phyloP scores from a whole-genome alignment of 2,113 vertebrate genomes.

The Romanogobio albipinnatus region DNA sequence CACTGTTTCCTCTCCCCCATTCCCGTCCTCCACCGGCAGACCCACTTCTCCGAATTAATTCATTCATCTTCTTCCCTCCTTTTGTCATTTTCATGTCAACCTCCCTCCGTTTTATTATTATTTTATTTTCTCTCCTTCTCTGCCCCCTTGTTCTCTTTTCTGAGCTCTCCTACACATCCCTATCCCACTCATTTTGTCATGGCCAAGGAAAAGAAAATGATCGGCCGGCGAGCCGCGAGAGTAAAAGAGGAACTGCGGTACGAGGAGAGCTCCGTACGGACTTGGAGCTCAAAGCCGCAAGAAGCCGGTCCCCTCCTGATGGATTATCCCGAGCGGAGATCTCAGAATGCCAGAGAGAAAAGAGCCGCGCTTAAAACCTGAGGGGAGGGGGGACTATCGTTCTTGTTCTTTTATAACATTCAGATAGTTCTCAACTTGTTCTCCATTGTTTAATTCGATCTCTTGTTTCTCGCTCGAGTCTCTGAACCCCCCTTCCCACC shows the following conservation, averaged over 20 bases:
- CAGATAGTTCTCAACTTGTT: constrained; percentile 36
- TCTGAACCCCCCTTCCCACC: neutral
- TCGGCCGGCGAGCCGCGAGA: constrained; percentile 41
- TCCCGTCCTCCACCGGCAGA: constrained; percentile 38
- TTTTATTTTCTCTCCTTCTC: constrained; percentile 46
- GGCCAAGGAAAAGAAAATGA: constrained; percentile 55
- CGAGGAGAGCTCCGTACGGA: constrained; percentile 43
- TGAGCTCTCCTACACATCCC: constrained; percentile 44
- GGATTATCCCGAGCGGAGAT: constrained; percentile 54
- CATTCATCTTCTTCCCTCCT: constrained; percentile 48
- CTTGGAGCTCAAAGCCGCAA: neutral
- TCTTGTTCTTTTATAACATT: constrained; percentile 21
- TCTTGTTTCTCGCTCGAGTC: constrained; percentile 10
- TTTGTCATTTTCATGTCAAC: constrained; percentile 51
- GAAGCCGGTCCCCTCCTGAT: constrained; percentile 51
- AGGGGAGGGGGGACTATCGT: constrained; percentile 28
- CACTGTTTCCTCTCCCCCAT: constrained; percentile 41
- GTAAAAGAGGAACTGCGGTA: constrained; percentile 41
- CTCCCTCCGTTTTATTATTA: constrained; percentile 58
- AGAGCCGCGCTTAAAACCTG: constrained; percentile 25
- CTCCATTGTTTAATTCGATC: constrained; percentile 19
- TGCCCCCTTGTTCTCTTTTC: constrained; percentile 39
- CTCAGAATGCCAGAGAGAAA: constrained; percentile 48
- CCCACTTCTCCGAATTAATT: constrained; percentile 45
- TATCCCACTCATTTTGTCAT: constrained; percentile 61